These are phyloP conservation scores for Acrobasis suavella DNA, from an alignment of 2,888 invertebrate species.

Conservation along the genomic window DNA sequence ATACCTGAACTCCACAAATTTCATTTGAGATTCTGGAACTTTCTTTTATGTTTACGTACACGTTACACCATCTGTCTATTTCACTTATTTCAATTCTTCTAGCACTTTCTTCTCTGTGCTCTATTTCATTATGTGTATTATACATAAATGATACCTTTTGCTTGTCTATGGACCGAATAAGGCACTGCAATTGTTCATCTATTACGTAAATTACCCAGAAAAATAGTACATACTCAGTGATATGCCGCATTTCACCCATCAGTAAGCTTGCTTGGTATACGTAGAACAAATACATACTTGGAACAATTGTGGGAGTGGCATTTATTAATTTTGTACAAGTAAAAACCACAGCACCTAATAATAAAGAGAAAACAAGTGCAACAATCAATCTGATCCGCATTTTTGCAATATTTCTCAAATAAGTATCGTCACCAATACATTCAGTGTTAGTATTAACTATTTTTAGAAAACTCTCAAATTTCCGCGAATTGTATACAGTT, in stretches of 20 bases:
- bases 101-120: not conserved
- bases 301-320: not conserved
- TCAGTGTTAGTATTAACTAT: not conserved
- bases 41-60: slow-evolving; percentile 1
- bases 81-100: slow-evolving; percentile 1
- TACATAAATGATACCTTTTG: not conserved
- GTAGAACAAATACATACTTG: not conserved
- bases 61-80: slow-evolving; percentile 9
- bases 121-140: not conserved
- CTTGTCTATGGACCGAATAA: slow-evolving; percentile 4
- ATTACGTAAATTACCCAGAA: not conserved
- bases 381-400: not conserved
- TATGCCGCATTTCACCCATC: slow-evolving; percentile 7
- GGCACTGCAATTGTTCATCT: slow-evolving; percentile 16
- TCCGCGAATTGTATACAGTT: not conserved
- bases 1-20: slow-evolving; percentile 10
- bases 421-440: slow-evolving; percentile 2
- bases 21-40: slow-evolving; percentile 1
- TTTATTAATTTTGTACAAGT: not conserved
- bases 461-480: not conserved
- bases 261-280: not conserved
- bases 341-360: not conserved
- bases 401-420: not conserved
- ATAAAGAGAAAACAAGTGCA: not conserved
- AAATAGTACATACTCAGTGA: slow-evolving; percentile 6